Evolutionary conservation across 2,797 vertebrate species (phyloP).

Genomic region (Astyanax mexicanus): DNA sequence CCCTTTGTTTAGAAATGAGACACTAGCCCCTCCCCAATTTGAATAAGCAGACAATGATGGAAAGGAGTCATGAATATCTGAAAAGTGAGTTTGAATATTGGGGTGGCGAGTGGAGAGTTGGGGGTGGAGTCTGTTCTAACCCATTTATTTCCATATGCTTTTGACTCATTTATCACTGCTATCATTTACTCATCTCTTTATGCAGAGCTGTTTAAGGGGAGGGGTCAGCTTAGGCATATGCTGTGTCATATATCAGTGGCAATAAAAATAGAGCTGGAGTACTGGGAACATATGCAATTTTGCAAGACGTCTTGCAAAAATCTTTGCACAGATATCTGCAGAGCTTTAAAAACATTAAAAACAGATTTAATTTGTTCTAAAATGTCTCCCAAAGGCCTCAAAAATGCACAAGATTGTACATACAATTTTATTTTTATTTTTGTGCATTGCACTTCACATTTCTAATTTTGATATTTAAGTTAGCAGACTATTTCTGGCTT

Average conservation of each 20-base stretch:
- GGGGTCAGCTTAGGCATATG: not conserved
- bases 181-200: conserved; percentile 42
- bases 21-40: conserved; percentile 22
- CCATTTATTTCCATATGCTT: conserved; percentile 40
- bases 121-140: conserved; percentile 22
- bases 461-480: no score
- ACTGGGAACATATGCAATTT: no score
- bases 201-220: conserved; percentile 31
- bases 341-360: no score
- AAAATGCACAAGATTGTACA: no score
- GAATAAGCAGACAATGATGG: conserved; percentile 41
- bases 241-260: conserved; percentile 16
- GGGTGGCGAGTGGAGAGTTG: not conserved
- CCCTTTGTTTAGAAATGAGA: conserved; percentile 47
- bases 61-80: conserved; percentile 50
- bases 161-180: conserved; percentile 34
- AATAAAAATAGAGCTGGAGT: not conserved
- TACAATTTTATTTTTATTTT: no score
- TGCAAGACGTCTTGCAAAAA: no score
- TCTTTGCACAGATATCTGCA: no score
- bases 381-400: no score
- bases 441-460: no score
- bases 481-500: no score
- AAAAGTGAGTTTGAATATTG: conserved; percentile 42
- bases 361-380: no score